Percentiles rank a stretch among this genome's conserved stretches.
These are phyloP conservation scores for Cyphomyrmex costatus DNA, from an alignment of 1,140 invertebrate species.

Conservation along the genomic window DNA sequence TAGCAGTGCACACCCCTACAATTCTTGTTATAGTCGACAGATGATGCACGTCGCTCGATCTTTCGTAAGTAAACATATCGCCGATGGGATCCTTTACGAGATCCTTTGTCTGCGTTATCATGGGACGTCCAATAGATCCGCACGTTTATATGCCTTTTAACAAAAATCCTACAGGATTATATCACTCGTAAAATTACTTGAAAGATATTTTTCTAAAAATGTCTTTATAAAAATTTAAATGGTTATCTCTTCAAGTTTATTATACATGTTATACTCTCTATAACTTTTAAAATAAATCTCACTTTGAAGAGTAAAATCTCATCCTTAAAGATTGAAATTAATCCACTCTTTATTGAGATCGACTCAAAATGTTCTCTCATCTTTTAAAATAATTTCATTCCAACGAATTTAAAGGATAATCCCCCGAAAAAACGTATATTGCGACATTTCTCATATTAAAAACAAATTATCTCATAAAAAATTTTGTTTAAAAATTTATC, in stretches of 20 bases:
- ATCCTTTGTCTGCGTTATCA: constrained; percentile 70
- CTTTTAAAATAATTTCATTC: too few relatives aligned
- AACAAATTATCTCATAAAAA: not conserved
- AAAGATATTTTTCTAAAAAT: not conserved
- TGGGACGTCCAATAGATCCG: constrained; percentile 21
- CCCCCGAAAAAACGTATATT: not conserved
- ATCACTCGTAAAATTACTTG: constrained; percentile 3
- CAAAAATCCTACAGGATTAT: not conserved
- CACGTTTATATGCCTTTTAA: constrained; percentile 9
- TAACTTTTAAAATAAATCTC: too few relatives aligned
- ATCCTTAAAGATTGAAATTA: too few relatives aligned
- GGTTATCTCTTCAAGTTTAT: not conserved
- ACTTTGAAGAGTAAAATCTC: too few relatives aligned
- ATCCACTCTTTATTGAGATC: too few relatives aligned
- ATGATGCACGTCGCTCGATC: constrained; percentile 63
- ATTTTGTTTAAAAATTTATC: not conserved
- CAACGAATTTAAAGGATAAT: too few relatives aligned
- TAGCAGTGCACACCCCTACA: constrained; percentile 76
- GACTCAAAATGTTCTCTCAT: too few relatives aligned
- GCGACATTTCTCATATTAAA: not conserved
- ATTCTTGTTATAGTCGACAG: constrained; percentile 76
- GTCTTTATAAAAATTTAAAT: too few relatives aligned
- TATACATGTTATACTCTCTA: not conserved
- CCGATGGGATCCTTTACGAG: constrained; percentile 29
- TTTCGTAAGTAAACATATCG: constrained; percentile 66